phyloP scores from a whole-genome alignment of 2,113 vertebrate genomes.

The Rhinichthys klamathensis region DNA sequence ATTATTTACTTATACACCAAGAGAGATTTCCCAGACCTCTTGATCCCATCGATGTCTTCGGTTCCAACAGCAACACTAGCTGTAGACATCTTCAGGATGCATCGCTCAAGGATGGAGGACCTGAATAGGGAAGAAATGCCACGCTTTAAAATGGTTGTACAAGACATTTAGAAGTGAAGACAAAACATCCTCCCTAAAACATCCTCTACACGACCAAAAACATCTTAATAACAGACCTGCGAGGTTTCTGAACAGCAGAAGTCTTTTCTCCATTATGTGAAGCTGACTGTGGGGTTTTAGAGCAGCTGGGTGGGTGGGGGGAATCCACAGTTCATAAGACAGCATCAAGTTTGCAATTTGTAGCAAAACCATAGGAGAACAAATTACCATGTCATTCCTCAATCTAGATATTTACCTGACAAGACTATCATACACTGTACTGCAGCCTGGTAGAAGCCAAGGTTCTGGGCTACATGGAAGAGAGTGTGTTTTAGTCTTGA shows the following conservation, averaged over 20 bases:
- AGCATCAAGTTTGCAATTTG: background rate
- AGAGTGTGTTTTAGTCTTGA: constrained; percentile 16
- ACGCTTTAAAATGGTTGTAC: background rate
- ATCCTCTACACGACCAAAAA: background rate
- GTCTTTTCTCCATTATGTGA: constrained; percentile 59
- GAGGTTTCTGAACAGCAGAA: constrained; percentile 61
- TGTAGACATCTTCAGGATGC: constrained; percentile 79
- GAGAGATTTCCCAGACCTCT: constrained; percentile 49
- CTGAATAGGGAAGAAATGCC: constrained; percentile 51
- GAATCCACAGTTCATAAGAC: background rate
- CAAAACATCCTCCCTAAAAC: background rate
- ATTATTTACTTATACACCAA: background rate
- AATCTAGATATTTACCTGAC: constrained; percentile 71
- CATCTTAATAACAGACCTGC: constrained; percentile 60
- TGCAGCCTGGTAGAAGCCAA: constrained; percentile 82
- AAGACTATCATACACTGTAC: constrained; percentile 77
- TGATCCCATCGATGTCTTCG: constrained; percentile 69
- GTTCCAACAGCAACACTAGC: constrained; percentile 85
- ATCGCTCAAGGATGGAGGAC: constrained; percentile 79
- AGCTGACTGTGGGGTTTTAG: constrained; percentile 57
- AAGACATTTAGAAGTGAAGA: too few relatives aligned
- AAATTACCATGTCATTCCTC: too few relatives aligned
- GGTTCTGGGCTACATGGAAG: constrained; percentile 71
- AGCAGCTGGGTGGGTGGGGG: constrained; percentile 57
- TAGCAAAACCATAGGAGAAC: background rate